Base-by-base conservation (phyloP, 53 echinoderm and acorn worm species). In the Henricia sp. region DNA sequence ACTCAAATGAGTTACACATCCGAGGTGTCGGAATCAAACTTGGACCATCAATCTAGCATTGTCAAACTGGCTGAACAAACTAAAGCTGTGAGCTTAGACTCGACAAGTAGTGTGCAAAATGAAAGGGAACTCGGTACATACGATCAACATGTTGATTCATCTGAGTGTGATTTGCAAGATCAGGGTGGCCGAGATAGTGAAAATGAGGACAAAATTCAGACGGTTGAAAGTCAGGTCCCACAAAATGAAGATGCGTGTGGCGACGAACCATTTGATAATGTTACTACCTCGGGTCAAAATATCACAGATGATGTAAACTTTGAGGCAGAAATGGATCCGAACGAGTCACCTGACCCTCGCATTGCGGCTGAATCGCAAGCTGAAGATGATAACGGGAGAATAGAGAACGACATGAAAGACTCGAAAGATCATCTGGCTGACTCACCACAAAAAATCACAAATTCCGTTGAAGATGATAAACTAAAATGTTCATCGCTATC, bases 171-270 rank as follows among this genome's bases (percentile, higher is more conserved):
- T 6, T 19, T 23, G 67, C 84, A 84, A 52, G 68, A 51, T 52
- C 24, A 34, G 1, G 82, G 62, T 66, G 85, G 85, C 55, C 71
- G 54, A 66, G 86, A 89, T n/a, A 28, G 46, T 13, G 62, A 71
- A 6, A 30, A 68, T 21, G 68, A 50, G 40, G 65, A 72, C 28
- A 50, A 82, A 70, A 67, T 38, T 74, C 59, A 30, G 50, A 63
- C 70, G 48, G 55, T 17, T 66, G 11, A 13, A 46, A 46, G 41
- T 25, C 27, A 12, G 10, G 11, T 58, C 32, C 24, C 74, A 11
- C 34, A 50, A 66, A 71, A 16, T 32, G 25, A 17, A 3, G 37
- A 37, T 33, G 11, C 48, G n/a, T n/a, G n/a, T 78, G 25, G 23
- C 25, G 55, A 35, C 14, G 42, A 59, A 21, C 5, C 30, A 37